A percentile compares a stretch with the other conserved stretches of the same genome.
phyloP scores from a whole-genome alignment of 2,113 vertebrate genomes.

The Dromas ardeola region DNA sequence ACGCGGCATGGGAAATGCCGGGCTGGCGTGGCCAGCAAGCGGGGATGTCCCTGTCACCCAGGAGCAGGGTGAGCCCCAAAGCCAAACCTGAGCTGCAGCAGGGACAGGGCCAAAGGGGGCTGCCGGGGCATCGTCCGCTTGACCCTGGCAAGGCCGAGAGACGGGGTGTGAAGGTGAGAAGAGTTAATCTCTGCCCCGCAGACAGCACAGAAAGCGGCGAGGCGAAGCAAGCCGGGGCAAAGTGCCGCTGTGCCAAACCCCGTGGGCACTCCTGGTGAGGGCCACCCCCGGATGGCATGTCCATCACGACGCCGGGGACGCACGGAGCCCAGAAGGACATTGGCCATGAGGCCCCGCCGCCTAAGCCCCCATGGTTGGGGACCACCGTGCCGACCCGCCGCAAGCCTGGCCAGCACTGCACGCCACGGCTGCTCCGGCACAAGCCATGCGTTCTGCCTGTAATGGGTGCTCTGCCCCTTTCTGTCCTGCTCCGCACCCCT shows the following conservation, averaged over 20 bases:
- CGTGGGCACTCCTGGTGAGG: fast-evolving
- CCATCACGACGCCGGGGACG: neutral
- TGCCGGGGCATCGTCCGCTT: conserved; percentile 77
- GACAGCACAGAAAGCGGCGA: neutral
- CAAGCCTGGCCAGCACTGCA: neutral
- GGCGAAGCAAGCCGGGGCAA: fast-evolving
- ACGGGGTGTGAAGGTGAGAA: conserved; percentile 43
- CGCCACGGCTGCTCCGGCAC: fast-evolving
- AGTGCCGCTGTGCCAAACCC: neutral
- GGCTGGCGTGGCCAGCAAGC: neutral
- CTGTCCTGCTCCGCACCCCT: neutral
- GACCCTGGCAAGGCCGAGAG: conserved; percentile 75
- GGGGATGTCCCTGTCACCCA: neutral
- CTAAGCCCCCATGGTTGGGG: neutral
- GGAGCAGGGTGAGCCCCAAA: neutral
- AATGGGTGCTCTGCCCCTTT: neutral
- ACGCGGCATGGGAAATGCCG: fast-evolving
- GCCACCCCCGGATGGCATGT: neutral
- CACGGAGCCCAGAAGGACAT: neutral
- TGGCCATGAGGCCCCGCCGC: fast-evolving
- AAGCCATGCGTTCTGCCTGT: neutral
- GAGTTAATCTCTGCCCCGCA: neutral
- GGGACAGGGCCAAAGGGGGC: conserved; percentile 74
- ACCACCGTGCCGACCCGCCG: fast-evolving
- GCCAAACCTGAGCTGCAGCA: conserved; percentile 80